Conservation (phyloP, 2,797 vertebrate species). For the Eutrigla gurnardus region DNA sequence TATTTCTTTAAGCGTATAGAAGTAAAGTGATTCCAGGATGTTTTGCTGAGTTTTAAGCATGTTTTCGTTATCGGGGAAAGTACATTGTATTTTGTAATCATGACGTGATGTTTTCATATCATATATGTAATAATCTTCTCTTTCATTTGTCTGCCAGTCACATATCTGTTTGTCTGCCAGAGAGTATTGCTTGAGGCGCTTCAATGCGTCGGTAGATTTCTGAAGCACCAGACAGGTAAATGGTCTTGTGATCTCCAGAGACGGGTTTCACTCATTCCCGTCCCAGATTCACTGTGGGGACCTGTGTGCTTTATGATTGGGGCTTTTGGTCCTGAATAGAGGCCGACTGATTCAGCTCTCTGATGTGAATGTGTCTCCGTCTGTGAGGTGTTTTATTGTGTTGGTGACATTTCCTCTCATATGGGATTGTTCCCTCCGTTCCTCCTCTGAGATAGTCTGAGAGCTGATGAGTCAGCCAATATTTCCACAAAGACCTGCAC, state of each 20-base stretch:
- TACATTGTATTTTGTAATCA: too few species aligned
- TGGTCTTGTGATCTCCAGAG: constrained; percentile 24
- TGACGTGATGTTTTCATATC: too few species aligned
- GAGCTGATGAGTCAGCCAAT: constrained; percentile 43
- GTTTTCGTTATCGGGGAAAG: too few species aligned
- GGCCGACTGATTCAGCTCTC: constrained; percentile 20
- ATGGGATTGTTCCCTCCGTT: neutral
- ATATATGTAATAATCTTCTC: too few species aligned
- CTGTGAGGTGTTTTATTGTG: constrained; percentile 13
- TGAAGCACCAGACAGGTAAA: constrained; percentile 17
- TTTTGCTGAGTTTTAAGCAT: too few species aligned
- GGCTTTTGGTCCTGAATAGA: constrained; percentile 10
- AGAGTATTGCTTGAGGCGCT: neutral
- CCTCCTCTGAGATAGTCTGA: neutral
- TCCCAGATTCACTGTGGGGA: neutral
- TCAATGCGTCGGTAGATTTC: constrained; percentile 21
- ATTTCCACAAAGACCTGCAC: constrained; percentile 26
- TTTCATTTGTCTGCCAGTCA: too few species aligned
- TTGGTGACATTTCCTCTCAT: constrained; percentile 23
- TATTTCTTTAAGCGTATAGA: too few species aligned
- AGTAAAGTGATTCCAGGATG: too few species aligned
- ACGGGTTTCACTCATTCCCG: constrained; percentile 12
- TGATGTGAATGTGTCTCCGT: constrained; percentile 15
- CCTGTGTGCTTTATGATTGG: constrained; percentile 1
- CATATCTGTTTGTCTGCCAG: neutral